Evolutionary conservation across 2,113 vertebrate species (phyloP).

Genomic region (Engraulis encrasicolus): DNA sequence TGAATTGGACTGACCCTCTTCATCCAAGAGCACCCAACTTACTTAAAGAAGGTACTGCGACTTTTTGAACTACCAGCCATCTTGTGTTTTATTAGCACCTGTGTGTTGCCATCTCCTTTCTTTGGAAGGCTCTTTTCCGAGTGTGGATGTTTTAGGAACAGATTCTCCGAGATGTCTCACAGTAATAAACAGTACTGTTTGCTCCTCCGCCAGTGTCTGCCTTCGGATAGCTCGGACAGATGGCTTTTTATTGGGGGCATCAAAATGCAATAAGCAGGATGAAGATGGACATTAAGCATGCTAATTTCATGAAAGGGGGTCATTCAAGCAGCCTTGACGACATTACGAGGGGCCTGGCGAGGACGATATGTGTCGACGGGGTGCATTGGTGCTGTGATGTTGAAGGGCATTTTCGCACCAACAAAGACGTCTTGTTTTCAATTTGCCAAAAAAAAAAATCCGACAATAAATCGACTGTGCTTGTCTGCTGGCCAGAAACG

Average conservation of each 20-base stretch:
- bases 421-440: slow-evolving; percentile 4
- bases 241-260: slow-evolving; percentile 3
- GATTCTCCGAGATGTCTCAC: not conserved
- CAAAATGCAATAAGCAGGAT: slow-evolving; percentile 1
- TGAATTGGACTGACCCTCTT: no score
- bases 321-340: slow-evolving; percentile 10
- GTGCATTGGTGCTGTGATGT: not conserved
- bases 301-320: slow-evolving; percentile 14
- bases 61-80: no score
- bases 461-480: not conserved
- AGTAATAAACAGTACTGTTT: not conserved
- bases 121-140: not conserved
- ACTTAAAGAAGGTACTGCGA: no score
- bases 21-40: no score
- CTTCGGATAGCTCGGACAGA: slow-evolving; percentile 1
- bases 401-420: not conserved
- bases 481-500: not conserved
- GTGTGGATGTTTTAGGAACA: not conserved
- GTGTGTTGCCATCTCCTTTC: not conserved
- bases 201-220: not conserved
- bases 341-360: not conserved
- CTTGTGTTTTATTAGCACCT: no score
- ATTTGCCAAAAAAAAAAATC: not conserved
- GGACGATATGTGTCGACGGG: not conserved
- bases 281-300: slow-evolving; percentile 15